These are phyloP conservation scores for Lasioglossum calceatum DNA, from an alignment of 2,888 invertebrate species.

Conservation along the genomic window DNA sequence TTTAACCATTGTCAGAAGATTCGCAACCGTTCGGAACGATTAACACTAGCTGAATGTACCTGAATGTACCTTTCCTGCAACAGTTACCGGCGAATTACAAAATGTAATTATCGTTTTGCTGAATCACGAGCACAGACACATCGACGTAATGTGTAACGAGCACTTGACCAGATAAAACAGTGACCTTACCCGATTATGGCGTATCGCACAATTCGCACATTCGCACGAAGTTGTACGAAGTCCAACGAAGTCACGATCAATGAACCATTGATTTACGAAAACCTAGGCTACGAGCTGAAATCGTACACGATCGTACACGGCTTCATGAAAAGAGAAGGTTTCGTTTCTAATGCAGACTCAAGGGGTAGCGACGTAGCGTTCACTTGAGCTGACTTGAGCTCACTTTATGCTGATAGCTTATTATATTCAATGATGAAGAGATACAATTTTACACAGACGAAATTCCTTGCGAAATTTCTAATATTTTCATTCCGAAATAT, in stretches of 20 bases:
- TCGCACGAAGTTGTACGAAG: too few species aligned
- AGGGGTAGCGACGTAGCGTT: not conserved
- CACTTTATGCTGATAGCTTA: not conserved
- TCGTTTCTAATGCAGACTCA: not conserved
- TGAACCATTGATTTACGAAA: slow-evolving; percentile 19
- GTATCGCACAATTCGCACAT: not conserved
- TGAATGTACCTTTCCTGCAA: slow-evolving; percentile 17
- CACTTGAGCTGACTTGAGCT: not conserved
- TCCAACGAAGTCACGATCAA: slow-evolving; percentile 22
- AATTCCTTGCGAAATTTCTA: not conserved
- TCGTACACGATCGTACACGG: not conserved
- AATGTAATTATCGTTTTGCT: slow-evolving; percentile 50
- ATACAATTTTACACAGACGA: not conserved
- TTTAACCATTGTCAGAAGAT: slow-evolving; percentile 85
- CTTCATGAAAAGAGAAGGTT: slow-evolving; percentile 6
- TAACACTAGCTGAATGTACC: slow-evolving; percentile 17
- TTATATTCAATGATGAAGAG: not conserved
- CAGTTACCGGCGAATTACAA: slow-evolving; percentile 11
- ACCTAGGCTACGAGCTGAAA: not conserved
- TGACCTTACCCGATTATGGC: slow-evolving; percentile 42
- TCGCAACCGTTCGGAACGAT: slow-evolving; percentile 11
- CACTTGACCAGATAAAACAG: slow-evolving; percentile 34
- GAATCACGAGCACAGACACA: slow-evolving; percentile 53
- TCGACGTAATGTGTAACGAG: slow-evolving; percentile 22
- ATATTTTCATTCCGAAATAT: too few species aligned